phyloP scores from a whole-genome alignment of 2,888 invertebrate species.

The Tetramorium bicarinatum region DNA sequence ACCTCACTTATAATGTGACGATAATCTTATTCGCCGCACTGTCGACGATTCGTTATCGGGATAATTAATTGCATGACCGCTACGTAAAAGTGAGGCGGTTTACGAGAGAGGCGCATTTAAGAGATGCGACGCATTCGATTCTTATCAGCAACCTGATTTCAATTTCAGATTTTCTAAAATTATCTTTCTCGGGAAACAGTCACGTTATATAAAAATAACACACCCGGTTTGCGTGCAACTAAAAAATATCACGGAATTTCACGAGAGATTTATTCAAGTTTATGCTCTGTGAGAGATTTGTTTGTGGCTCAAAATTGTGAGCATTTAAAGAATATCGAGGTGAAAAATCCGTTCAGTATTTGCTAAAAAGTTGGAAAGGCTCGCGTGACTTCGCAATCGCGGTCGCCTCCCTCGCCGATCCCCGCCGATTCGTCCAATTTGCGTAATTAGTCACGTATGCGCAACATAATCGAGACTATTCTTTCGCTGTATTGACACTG shows the following conservation, averaged over 20 bases:
- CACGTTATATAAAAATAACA: not conserved
- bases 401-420: slow-evolving; percentile 18
- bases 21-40: slow-evolving; percentile 14
- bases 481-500: slow-evolving; percentile 11
- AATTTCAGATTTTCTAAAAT: slow-evolving; percentile 6
- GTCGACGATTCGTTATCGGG: slow-evolving; percentile 41
- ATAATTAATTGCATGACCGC: slow-evolving; percentile 39
- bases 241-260: not conserved
- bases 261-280: not conserved
- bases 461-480: slow-evolving; percentile 46
- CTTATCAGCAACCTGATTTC: slow-evolving; percentile 8
- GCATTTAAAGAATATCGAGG: not conserved
- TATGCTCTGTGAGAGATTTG: not conserved
- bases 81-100: slow-evolving; percentile 1
- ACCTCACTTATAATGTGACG: slow-evolving; percentile 8
- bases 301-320: not conserved
- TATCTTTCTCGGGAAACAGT: not conserved
- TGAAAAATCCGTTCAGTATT: not conserved
- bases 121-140: not conserved
- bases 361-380: slow-evolving; percentile 22
- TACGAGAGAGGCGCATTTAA: not conserved
- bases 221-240: not conserved
- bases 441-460: slow-evolving; percentile 48
- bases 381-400: slow-evolving; percentile 15
- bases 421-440: slow-evolving; percentile 36